Conservation (phyloP, 2,113 vertebrate species). For the Laterallus jamaicensis region DNA sequence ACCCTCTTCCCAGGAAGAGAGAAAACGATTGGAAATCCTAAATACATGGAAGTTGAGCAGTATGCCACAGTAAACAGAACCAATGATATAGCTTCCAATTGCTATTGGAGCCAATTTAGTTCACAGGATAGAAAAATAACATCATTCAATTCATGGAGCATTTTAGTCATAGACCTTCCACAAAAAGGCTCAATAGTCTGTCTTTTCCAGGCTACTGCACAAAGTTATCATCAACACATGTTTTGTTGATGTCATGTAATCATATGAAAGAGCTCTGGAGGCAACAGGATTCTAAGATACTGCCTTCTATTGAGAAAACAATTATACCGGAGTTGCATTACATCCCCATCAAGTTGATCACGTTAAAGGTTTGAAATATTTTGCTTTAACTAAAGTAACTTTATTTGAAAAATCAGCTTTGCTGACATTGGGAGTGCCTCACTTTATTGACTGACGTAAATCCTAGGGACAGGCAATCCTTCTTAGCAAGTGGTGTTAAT, state of each 20-base stretch:
- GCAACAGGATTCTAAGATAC: background rate
- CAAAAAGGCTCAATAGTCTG: background rate
- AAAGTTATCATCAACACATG: background rate
- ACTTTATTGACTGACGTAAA: slow-evolving; percentile 18
- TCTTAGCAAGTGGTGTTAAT: background rate
- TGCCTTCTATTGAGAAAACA: background rate
- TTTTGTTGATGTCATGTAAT: background rate
- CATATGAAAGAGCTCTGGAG: background rate
- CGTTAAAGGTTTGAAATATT: slow-evolving; percentile 19
- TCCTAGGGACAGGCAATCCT: background rate
- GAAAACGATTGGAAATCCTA: background rate
- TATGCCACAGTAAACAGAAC: background rate
- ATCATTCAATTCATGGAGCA: background rate
- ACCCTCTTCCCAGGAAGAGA: background rate
- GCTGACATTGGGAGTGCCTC: background rate
- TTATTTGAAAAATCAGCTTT: slow-evolving; percentile 38
- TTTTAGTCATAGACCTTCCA: background rate
- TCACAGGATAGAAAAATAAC: background rate
- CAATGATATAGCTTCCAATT: background rate
- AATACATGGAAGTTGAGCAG: background rate
- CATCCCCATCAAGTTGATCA: background rate
- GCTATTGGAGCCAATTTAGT: background rate
- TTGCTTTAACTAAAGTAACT: slow-evolving; percentile 36
- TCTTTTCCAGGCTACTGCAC: background rate
- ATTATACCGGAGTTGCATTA: background rate